A percentile compares a stretch with the other conserved stretches of the same genome.
These are phyloP conservation scores for Tenthredo amoena DNA, from an alignment of 2,888 invertebrate species.

Conservation along the genomic window DNA sequence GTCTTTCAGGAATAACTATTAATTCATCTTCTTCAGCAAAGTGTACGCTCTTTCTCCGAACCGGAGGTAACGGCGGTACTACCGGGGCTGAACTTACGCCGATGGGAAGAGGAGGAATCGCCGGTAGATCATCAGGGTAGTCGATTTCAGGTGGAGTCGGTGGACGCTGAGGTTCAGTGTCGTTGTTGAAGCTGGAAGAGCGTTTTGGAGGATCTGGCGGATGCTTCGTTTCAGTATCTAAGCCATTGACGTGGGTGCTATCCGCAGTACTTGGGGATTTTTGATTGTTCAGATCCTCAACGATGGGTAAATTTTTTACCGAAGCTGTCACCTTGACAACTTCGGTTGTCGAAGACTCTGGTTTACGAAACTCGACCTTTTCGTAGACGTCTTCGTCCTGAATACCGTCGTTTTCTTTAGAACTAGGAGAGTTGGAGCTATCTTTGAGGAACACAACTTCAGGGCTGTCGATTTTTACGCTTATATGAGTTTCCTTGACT, in stretches of 20 bases:
- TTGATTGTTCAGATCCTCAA: conserved; percentile 30
- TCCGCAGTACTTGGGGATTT: not conserved
- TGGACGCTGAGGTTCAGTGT: conserved; percentile 61
- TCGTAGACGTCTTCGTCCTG: conserved; percentile 35
- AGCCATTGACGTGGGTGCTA: not conserved
- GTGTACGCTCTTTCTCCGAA: conserved; percentile 56
- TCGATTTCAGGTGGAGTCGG: conserved; percentile 64
- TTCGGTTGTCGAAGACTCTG: not conserved
- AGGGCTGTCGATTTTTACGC: conserved; percentile 22
- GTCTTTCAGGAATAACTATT: conserved; percentile 45
- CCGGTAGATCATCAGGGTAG: conserved; percentile 60
- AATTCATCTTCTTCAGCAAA: conserved; percentile 47
- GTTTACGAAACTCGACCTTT: conserved; percentile 14
- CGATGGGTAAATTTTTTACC: conserved; percentile 21
- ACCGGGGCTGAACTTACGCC: conserved; percentile 47
- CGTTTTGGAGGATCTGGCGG: conserved; percentile 60
- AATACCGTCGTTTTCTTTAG: not conserved
- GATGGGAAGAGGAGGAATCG: conserved; percentile 61
- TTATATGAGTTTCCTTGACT: conserved; percentile 65
- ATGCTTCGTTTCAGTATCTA: conserved; percentile 6
- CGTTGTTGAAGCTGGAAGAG: conserved; percentile 62
- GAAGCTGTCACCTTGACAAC: conserved; percentile 42
- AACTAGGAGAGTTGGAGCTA: conserved; percentile 23
- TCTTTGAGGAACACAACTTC: conserved; percentile 41
- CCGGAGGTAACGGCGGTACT: conserved; percentile 60